Base-by-base conservation (phyloP, 1,140 invertebrate species). In the Cydia amplana region DNA sequence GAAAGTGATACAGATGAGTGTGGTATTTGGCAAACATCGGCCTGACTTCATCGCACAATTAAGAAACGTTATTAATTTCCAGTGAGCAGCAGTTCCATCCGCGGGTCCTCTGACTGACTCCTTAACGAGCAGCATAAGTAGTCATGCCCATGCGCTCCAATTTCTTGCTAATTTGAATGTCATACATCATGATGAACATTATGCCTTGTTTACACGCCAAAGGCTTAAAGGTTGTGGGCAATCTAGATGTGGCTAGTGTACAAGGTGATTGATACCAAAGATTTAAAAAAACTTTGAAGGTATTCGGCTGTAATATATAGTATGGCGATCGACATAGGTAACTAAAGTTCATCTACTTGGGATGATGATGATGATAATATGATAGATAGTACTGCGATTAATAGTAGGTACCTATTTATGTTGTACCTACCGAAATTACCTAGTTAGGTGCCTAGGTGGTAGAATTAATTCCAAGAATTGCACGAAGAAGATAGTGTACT, bases 81-180 rank as follows among this genome's bases (percentile, higher is more conserved):
- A 79, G 85, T 80, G 83, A 74, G 73, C 63, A 60, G 77, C 85
- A 79, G 82, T 83, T 82, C 73, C 49, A 70, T 67, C 23, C 65
- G 65, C 40, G 28, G 64, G 49, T 40, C 20, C 28, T 63, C 67
- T 87, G 83, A 85, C 79, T 83, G 40, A 16, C 64, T 12, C 25
- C 32, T 36, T 55, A 55, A 60, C 18, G 32, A 70, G 65, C n/a
- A 16, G 82, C 83, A 85, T 82, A 79, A 77, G 72, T 25, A 74
- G 73, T 75, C 78, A 80, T 80, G 77, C 78, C 73, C 78, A 81
- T 80, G 77, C 77, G 73, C 78, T 79, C 75, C 73, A 83, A 83
- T 83, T 83, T 84, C 80, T 83, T 83, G 82, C 76, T 78, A 83
- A 82, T 81, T 84, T 82, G 76, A 80, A 80, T 79, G 75, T 81